Evolutionary conservation across 2,797 vertebrate genomes (phyloP), one percentile per base, ranked within the genome.

Genomic region (Centroberyx gerrardi): DNA sequence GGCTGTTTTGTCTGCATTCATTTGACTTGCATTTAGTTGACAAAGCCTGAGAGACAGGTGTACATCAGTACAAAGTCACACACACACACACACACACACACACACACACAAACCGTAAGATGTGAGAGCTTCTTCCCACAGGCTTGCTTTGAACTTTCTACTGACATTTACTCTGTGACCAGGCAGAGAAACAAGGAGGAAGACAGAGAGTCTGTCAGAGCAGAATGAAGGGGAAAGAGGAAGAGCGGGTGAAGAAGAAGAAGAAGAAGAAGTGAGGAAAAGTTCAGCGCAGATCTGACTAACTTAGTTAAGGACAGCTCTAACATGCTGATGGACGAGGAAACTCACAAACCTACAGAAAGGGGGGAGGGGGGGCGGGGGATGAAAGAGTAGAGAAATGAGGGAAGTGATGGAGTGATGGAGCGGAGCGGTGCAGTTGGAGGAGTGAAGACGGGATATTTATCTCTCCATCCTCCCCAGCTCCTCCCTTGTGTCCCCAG

Each of bases 361-460:
- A 42, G 53, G 77, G 68, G 60, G 66, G 74, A 46, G 53, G 51
- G 38, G 60, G 68, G 63, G 48, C 68, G 69, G 58, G 79, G 56
- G 54, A 7, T 15, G 70, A 71, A 62, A 49, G 71, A 75, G 87
- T 7, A 49, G 48, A 49, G 2, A n/a, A n/a, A 49, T 0, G 17
- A 7, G 17, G 15, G 17, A n/a, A 49, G 17, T n/a, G 17, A 49
- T 6, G 48, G 8, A 49, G n/a, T 49, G 17, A 49, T 6, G 48
- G 8, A 49, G n/a, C n/a, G 82, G 78, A 86, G 81, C 71, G 80
- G 84, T 78, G 71, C 78, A 88, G 53, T 86, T 56, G 74, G n/a
- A n/a, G n/a, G 73, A 80, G 86, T 76, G 78, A 79, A 88, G 90
- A 84, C 82, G 86, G 83, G 69, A 84, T 80, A 86, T 90, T 88